Evolutionary conservation across 2,888 invertebrate species (phyloP).

Genomic region (Mystacides longicornis): DNA sequence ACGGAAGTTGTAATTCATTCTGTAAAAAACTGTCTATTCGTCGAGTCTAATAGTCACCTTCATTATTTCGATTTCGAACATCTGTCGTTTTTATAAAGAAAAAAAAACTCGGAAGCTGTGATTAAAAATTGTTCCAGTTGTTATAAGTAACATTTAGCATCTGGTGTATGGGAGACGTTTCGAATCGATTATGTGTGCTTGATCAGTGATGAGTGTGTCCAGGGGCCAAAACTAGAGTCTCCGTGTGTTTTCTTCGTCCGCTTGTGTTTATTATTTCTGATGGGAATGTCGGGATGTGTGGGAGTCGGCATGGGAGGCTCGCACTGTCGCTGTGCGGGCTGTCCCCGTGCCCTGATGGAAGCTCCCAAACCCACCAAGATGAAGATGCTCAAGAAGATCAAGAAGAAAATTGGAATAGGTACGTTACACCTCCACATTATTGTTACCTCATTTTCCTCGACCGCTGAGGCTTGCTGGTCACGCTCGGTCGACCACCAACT

Average conservation of each 20-base stretch:
- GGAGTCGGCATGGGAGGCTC: conserved; percentile 51
- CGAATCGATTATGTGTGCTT: background rate
- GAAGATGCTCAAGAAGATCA: conserved; percentile 82
- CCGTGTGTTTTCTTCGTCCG: too few relatives aligned
- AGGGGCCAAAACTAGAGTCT: background rate
- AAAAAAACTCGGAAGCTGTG: background rate
- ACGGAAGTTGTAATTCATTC: background rate
- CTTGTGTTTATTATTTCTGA: too few relatives aligned
- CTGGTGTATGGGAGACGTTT: too few relatives aligned
- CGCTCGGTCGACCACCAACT: too few relatives aligned
- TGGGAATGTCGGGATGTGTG: conserved; percentile 50
- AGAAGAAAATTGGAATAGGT: conserved; percentile 83
- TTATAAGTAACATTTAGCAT: too few relatives aligned
- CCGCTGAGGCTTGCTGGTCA: background rate
- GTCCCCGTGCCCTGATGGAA: conserved; percentile 44
- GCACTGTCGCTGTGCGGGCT: conserved; percentile 49
- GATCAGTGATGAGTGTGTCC: background rate
- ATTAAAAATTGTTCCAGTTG: too few relatives aligned
- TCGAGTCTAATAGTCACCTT: too few relatives aligned
- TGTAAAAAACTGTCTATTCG: background rate
- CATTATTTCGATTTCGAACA: too few relatives aligned
- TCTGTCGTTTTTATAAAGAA: background rate
- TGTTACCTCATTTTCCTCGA: background rate
- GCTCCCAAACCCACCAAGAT: conserved; percentile 44
- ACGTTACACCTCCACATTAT: conserved; percentile 37